Conservation (phyloP, 64 coral and sea anemone species). For the Actinia equina region DNA sequence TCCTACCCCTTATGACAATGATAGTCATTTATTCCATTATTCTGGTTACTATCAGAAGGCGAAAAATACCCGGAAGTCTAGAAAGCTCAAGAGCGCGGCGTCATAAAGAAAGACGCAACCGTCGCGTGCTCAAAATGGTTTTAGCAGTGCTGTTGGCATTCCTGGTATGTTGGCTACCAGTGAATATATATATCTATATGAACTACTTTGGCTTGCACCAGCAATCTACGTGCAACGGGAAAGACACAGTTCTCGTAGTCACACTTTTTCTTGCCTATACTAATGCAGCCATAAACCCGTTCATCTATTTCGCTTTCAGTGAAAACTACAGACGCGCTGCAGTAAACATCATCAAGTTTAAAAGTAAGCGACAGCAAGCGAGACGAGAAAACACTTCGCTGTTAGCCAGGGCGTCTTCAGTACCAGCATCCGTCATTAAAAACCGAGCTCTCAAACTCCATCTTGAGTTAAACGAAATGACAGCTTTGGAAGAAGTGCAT, state of each 20-base stretch:
- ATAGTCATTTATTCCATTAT: neutral
- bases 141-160: constrained; percentile 19
- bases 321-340: neutral
- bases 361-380: neutral
- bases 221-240: neutral
- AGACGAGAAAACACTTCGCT: neutral
- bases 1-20: constrained; percentile 3
- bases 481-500: neutral
- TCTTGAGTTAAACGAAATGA: neutral
- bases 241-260: neutral
- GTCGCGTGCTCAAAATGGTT: constrained; percentile 1
- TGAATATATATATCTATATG: neutral
- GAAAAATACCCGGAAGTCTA: constrained; percentile 21
- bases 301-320: constrained; percentile 24
- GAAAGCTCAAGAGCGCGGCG: neutral
- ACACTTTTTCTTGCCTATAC: constrained; percentile 9
- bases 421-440: neutral
- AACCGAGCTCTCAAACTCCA: neutral
- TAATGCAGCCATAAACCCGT: constrained; percentile 20
- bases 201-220: neutral
- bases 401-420: neutral
- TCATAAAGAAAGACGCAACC: constrained; percentile 4
- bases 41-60: neutral
- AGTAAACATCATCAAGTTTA: neutral
- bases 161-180: constrained; percentile 15